Evolutionary conservation across 1,140 invertebrate species (phyloP), one percentile per base, ranked within the genome.

Genomic region (Ladona fulva): DNA sequence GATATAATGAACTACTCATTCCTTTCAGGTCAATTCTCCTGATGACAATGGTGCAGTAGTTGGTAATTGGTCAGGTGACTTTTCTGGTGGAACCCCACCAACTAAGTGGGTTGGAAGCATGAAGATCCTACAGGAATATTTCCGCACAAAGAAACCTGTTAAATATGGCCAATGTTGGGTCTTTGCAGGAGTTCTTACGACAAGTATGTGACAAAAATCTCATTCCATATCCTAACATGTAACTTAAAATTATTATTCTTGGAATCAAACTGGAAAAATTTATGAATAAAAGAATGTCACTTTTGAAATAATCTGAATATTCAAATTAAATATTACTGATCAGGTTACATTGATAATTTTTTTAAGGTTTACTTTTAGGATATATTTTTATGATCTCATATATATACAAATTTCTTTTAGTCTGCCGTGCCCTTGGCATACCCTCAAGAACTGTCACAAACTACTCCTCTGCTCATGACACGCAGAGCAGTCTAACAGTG

Each of bases 131-230:
- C 90, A 93, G 81, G 85, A 92, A 83, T 94, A 87, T 81, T 87
- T 87, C 73, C 89, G 84, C 52, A 87, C 78, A 80, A 82, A 37
- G 76, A 84, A 86, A 74, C 89, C 92, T 0, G 92, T 94, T 1
- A 91, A 92, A 83, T 95, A 91, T 83, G 93, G 92, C 0, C 93
- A 95, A 83, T 94, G 93, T 83, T 95, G 92, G 92, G 91, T 94
- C 0, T 94, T 91, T 83, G 91, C 93, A 19, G 93, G 90, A 25
- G 85, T 92, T 10, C 87, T 90, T 0, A 91, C 90, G 1, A 92
- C 91, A 52, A 87, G 92, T 87, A 83, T 59, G 42, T 80, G 14
- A 66, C 5, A 3, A 1, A 66, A 66, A 66, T 66, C 1, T 22
- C 3, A 66, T 66, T 66, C 14, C 1, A 66, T 37, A 8, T 37